Conservation (phyloP, 2,888 invertebrate species). For the Phortica magna region DNA sequence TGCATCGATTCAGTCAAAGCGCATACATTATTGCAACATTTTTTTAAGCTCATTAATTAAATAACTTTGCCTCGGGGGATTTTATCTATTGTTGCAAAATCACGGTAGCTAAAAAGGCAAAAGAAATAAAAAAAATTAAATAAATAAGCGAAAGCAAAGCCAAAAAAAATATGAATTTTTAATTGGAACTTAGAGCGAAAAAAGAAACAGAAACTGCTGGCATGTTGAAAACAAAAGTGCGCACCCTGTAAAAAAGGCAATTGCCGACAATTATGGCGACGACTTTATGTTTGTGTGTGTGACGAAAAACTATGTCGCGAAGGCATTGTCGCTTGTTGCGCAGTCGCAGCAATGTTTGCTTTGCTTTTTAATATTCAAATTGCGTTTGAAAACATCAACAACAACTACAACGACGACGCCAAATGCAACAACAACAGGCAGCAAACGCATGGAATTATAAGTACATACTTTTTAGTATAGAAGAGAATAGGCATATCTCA, state of each 20-base stretch:
- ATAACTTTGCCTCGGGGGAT: neutral
- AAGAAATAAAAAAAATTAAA: neutral
- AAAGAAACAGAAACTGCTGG: neutral
- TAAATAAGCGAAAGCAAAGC: slow-evolving; percentile 65
- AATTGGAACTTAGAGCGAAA: neutral
- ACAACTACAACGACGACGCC: neutral
- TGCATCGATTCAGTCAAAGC: neutral
- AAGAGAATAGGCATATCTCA: neutral
- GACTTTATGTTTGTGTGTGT: slow-evolving; percentile 23
- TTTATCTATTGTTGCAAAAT: slow-evolving; percentile 25
- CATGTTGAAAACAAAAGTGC: slow-evolving; percentile 28
- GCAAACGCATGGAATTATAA: neutral
- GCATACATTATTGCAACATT: neutral
- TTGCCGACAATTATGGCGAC: slow-evolving; percentile 58
- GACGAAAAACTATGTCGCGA: slow-evolving; percentile 50
- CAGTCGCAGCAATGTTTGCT: slow-evolving; percentile 18
- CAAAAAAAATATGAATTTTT: slow-evolving; percentile 51
- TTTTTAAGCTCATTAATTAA: neutral
- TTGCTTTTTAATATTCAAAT: slow-evolving; percentile 50
- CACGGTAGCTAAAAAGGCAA: slow-evolving; percentile 12
- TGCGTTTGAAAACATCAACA: slow-evolving; percentile 43
- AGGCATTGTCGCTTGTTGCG: slow-evolving; percentile 41
- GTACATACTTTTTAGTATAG: neutral
- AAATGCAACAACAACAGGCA: neutral
- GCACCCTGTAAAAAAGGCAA: slow-evolving; percentile 64